phyloP scores from a whole-genome alignment of 2,113 vertebrate genomes.

The Thermophis baileyi region DNA sequence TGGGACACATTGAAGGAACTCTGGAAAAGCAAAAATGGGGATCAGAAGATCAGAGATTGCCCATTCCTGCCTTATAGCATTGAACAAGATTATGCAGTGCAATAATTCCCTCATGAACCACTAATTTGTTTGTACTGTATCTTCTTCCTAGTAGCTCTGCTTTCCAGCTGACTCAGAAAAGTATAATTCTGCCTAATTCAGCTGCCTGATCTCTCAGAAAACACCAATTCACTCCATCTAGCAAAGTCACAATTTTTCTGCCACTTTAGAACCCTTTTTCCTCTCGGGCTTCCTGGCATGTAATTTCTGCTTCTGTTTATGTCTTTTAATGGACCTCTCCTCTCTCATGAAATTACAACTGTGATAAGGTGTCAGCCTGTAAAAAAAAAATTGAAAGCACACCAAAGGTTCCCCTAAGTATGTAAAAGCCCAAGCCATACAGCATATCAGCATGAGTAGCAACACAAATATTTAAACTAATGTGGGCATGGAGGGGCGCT shows the following conservation, averaged over 20 bases:
- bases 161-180: background rate
- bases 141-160: background rate
- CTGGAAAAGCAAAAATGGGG: background rate
- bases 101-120: background rate
- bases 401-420: background rate
- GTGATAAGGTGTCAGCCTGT: background rate
- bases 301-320: background rate
- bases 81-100: background rate
- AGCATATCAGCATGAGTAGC: background rate
- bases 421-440: background rate
- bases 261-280: background rate
- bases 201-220: background rate
- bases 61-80: background rate
- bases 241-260: background rate
- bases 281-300: background rate
- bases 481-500: no score
- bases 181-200: background rate
- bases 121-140: background rate
- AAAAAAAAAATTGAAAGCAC: background rate
- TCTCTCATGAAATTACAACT: background rate
- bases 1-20: background rate
- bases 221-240: background rate
- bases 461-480: slow-evolving; percentile 1
- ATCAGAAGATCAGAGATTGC: background rate
- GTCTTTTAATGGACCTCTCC: background rate